Percentiles rank a stretch among this genome's conserved stretches.
These are phyloP conservation scores for Iselma pallidipennis DNA, from an alignment of 2,888 invertebrate genomes.

Conservation along the genomic window DNA sequence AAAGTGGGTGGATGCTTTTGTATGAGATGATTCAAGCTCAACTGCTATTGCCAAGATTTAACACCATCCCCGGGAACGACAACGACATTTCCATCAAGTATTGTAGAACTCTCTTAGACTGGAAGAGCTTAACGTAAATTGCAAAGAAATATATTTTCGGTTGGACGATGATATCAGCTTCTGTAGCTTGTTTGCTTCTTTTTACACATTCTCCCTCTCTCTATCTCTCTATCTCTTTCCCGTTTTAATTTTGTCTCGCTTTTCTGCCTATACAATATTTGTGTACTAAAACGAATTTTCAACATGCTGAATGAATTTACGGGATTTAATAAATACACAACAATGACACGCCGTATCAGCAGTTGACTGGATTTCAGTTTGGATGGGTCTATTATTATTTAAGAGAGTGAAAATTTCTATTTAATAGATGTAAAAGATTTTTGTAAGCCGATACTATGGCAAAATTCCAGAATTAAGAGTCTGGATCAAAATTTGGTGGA, in stretches of 20 bases:
- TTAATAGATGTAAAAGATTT: background rate
- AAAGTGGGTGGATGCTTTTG: constrained; percentile 13
- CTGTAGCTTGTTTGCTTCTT: constrained; percentile 14
- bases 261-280: too few relatives aligned
- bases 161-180: constrained; percentile 15
- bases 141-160: constrained; percentile 39
- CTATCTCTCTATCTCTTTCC: constrained; percentile 39
- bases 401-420: background rate
- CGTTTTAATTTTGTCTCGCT: too few relatives aligned
- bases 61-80: constrained; percentile 16
- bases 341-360: background rate
- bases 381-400: background rate
- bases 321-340: constrained; percentile 2
- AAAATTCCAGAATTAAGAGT: background rate
- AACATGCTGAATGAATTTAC: background rate
- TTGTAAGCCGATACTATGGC: background rate
- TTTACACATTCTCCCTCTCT: background rate
- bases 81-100: constrained; percentile 31
- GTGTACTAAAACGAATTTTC: too few relatives aligned
- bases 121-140: constrained; percentile 41
- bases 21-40: constrained; percentile 30
- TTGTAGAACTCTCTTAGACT: constrained; percentile 38
- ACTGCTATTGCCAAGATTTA: constrained; percentile 29
- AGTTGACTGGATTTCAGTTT: background rate
- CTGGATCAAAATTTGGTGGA: constrained; percentile 6